Evolutionary conservation across 2,797 vertebrate genomes (phyloP), one percentile per base, ranked within the genome.

Genomic region (Dromococcyx pavoninus): DNA sequence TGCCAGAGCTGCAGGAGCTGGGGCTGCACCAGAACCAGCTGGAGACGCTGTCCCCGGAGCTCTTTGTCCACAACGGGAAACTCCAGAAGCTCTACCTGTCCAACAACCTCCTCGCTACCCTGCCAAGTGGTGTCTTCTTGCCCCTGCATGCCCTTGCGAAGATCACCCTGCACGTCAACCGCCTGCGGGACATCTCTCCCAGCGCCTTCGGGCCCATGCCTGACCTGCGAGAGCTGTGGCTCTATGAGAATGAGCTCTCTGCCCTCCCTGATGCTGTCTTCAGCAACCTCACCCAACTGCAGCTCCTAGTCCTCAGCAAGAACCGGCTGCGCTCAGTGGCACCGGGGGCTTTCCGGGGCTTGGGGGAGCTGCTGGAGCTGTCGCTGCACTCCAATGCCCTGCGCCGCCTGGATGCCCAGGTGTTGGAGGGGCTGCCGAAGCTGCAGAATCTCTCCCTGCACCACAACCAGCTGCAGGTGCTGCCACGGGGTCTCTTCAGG

Each of bases 371-470:
- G 14, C 96, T 96, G 70, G 99, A 99, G 91, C 96, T 99, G 50
- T 99, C 99, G 0, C 98, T 99, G 73, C 99, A 99, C 93, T 98
- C 98, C 88, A 99, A 99, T 4, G 71, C 82, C 0, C 98, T 99
- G 58, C 98, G 82, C 64, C 96, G 86, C 14, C 94, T 99, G 76
- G 96, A 98, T 3, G 91, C 96, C 19, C 98, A 95, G 14, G 97
- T 97, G 8, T 98, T 99, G 89, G 97, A 97, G n/a, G 96, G 92
- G 30, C 88, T 99, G 76, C 93, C 97, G 64, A 98, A 93, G 82
- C 97, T 99, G 92, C 98, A 98, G 79, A 99, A 99, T 94, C 95
- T 99, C 96, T 99, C 99, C 24, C 83, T 99, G 90, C 98, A 99
- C 95, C 98, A 98, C 95, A 99, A 99, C 91, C 96, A 95, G 88